Percentiles rank a stretch among this genome's conserved stretches.
These are phyloP conservation scores for Watsonalla binaria DNA, from an alignment of 2,888 invertebrate genomes.

Conservation along the genomic window DNA sequence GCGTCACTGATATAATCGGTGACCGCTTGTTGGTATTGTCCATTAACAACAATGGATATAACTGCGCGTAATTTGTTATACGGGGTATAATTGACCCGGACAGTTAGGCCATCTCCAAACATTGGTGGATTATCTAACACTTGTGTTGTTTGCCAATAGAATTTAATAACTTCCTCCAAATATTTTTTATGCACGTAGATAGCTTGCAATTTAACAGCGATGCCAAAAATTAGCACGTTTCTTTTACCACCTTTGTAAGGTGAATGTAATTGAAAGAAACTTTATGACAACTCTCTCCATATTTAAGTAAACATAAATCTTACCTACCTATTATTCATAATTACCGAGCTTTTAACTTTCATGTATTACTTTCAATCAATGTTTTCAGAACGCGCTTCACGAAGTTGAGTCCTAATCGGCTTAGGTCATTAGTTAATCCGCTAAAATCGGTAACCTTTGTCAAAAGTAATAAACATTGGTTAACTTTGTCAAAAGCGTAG, in stretches of 20 bases:
- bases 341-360: no score
- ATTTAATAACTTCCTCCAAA: background rate
- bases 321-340: no score
- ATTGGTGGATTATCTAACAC: background rate
- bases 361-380: no score
- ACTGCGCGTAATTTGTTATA: background rate
- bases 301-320: no score
- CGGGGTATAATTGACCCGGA: conserved; percentile 1
- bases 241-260: background rate
- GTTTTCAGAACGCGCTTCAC: no score
- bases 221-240: background rate
- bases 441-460: no score
- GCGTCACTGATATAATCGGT: background rate
- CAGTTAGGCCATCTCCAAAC: background rate
- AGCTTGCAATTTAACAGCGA: background rate
- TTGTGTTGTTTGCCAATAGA: background rate
- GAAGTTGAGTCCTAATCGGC: no score
- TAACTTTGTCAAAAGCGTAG: no score
- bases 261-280: background rate
- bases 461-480: no score
- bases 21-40: background rate
- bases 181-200: background rate
- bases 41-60: background rate
- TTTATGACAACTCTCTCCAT: background rate
- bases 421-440: no score